These are phyloP conservation scores for Oncopeltus fasciatus DNA, from an alignment of 1,140 invertebrate species.

Conservation along the genomic window DNA sequence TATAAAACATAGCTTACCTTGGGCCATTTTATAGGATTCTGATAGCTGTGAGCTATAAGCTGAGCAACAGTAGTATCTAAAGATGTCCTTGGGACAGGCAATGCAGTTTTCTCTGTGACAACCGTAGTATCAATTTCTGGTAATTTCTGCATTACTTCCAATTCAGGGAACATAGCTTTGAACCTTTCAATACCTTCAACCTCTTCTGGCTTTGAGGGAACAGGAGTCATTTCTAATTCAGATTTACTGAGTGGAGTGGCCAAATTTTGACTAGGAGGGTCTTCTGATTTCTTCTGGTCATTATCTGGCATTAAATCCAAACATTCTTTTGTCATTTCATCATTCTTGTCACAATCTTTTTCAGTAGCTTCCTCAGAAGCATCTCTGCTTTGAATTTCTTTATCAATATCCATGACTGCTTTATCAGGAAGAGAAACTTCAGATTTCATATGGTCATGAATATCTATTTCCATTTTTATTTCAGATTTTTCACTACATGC, in stretches of 20 bases:
- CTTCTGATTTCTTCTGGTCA: slow-evolving; percentile 1
- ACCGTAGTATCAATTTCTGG: slow-evolving; percentile 46
- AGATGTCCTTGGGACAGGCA: slow-evolving; percentile 14
- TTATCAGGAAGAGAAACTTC: too few species aligned
- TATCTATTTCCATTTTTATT: slow-evolving; percentile 16
- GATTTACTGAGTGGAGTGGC: too few species aligned
- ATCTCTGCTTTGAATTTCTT: slow-evolving; percentile 15
- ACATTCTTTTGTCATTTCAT: slow-evolving; percentile 20
- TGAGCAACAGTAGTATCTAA: slow-evolving; percentile 45
- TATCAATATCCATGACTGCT: slow-evolving; percentile 7
- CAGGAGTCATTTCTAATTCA: background rate
- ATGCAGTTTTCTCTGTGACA: slow-evolving; percentile 25
- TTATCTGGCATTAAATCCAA: slow-evolving; percentile 16
- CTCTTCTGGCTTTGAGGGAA: background rate
- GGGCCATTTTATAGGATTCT: slow-evolving; percentile 41
- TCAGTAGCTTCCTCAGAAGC: slow-evolving; percentile 9
- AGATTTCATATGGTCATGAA: too few species aligned
- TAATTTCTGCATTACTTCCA: slow-evolving; percentile 51
- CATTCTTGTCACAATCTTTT: slow-evolving; percentile 17
- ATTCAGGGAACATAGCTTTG: slow-evolving; percentile 56
- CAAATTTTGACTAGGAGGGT: too few species aligned
- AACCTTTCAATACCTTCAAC: slow-evolving; percentile 29
- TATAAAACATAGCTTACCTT: slow-evolving; percentile 31
- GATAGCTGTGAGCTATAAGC: slow-evolving; percentile 38
- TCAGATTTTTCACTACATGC: slow-evolving; percentile 21